Conservation (phyloP, 2,888 invertebrate genomes). For the Sylvicola cinctus region DNA sequence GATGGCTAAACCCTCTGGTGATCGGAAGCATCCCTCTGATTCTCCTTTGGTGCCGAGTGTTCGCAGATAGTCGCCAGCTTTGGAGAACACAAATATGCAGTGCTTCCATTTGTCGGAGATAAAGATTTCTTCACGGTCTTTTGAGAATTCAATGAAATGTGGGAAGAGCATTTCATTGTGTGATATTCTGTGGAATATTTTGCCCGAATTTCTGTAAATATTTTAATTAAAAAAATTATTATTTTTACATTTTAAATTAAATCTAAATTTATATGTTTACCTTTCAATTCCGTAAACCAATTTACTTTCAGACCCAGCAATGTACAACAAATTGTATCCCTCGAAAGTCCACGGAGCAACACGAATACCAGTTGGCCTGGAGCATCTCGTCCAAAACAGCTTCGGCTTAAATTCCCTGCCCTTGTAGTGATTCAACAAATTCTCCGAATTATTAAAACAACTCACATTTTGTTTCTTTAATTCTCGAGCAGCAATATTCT, state of each 20-base stretch:
- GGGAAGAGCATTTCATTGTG: constrained; percentile 39
- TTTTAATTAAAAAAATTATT: constrained; percentile 18
- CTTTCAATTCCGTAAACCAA: constrained; percentile 4
- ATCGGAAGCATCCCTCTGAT: constrained; percentile 37
- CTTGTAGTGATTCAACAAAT: constrained; percentile 15
- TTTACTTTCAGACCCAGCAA: constrained; percentile 4
- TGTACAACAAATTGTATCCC: constrained; percentile 9
- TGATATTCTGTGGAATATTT: constrained; percentile 30
- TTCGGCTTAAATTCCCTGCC: constrained; percentile 32
- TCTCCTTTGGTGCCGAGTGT: constrained; percentile 44
- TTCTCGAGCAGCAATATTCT: constrained; percentile 13
- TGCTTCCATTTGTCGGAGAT: constrained; percentile 44
- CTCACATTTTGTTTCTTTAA: no score
- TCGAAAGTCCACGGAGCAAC: constrained; percentile 39
- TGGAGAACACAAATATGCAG: constrained; percentile 45
- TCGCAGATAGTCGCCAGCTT: constrained; percentile 35
- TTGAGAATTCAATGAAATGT: constrained; percentile 36
- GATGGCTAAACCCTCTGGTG: constrained; percentile 52
- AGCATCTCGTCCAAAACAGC: constrained; percentile 32
- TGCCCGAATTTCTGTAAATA: constrained; percentile 23
- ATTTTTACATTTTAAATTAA: neutral
- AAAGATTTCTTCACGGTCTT: constrained; percentile 29
- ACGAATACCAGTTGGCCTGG: constrained; percentile 46
- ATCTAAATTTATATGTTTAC: neutral
- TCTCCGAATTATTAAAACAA: no score